Conservation (phyloP, 2,113 vertebrate genomes). For the Tympanuchus pallidicinctus region DNA sequence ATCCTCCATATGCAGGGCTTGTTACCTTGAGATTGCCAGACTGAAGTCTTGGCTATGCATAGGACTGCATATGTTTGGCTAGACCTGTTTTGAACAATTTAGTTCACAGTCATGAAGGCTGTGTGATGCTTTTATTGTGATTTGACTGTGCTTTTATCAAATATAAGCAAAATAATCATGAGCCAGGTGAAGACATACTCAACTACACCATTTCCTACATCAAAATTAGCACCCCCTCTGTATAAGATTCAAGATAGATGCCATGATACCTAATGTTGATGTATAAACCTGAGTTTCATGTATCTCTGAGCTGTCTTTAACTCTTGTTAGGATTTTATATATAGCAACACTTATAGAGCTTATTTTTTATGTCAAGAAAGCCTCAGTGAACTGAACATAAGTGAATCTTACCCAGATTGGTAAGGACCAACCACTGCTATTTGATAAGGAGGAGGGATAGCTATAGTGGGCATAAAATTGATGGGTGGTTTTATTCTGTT, state of each 20-base stretch:
- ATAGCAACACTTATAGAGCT: neutral
- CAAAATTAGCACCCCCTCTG: neutral
- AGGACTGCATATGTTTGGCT: conserved; percentile 46
- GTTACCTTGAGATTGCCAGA: conserved; percentile 49
- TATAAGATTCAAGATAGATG: neutral
- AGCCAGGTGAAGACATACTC: neutral
- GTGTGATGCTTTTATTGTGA: neutral
- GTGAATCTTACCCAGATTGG: neutral
- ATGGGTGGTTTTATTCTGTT: neutral
- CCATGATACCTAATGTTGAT: neutral
- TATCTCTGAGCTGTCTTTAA: neutral
- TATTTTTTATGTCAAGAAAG: neutral
- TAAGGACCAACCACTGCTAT: neutral
- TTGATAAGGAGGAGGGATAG: neutral
- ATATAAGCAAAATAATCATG: neutral
- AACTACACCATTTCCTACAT: neutral
- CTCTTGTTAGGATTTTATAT: neutral
- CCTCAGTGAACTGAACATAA: neutral
- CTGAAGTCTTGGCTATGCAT: conserved; percentile 42
- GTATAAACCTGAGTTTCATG: neutral
- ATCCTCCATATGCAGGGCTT: conserved; percentile 34
- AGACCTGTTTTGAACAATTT: conserved; percentile 48
- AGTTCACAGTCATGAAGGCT: conserved; percentile 25
- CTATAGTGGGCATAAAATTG: neutral
- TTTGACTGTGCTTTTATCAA: neutral